phyloP scores from a whole-genome alignment of 2,797 vertebrate genomes.

The Acanthurus leucopareius region DNA sequence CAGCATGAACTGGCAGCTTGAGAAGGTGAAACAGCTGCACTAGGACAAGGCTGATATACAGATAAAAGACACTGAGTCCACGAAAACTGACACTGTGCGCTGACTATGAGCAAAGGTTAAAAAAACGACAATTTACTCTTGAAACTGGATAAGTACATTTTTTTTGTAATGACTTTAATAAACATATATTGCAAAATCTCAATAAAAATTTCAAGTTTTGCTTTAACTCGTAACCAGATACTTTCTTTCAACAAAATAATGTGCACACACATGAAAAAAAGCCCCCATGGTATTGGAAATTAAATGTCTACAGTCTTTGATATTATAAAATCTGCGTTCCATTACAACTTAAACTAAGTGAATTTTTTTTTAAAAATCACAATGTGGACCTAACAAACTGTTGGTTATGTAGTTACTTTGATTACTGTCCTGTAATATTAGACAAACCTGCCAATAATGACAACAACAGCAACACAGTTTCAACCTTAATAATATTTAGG shows the following conservation, averaged over 20 bases:
- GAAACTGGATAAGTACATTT: background rate
- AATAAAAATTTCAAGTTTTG: background rate
- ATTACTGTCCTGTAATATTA: too few species aligned
- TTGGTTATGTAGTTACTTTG: too few species aligned
- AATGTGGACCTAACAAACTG: too few species aligned
- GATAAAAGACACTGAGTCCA: background rate
- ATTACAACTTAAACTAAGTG: background rate
- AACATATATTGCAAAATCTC: background rate
- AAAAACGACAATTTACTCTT: background rate
- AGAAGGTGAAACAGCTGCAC: constrained; percentile 61
- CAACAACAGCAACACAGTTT: background rate
- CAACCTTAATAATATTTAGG: background rate
- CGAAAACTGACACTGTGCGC: background rate
- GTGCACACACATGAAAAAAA: too few species aligned
- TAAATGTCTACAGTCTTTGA: background rate
- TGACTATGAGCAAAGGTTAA: background rate
- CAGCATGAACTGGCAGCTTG: constrained; percentile 49
- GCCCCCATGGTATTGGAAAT: too few species aligned
- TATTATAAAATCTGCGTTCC: background rate
- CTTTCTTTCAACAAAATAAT: too few species aligned
- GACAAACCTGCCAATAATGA: constrained; percentile 38
- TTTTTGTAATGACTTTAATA: too few species aligned
- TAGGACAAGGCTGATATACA: constrained; percentile 1
- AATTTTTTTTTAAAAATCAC: too few species aligned
- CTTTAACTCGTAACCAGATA: background rate